These are phyloP conservation scores for Muscicapa comitata DNA, from an alignment of 2,797 vertebrate genomes.

Conservation along the genomic window DNA sequence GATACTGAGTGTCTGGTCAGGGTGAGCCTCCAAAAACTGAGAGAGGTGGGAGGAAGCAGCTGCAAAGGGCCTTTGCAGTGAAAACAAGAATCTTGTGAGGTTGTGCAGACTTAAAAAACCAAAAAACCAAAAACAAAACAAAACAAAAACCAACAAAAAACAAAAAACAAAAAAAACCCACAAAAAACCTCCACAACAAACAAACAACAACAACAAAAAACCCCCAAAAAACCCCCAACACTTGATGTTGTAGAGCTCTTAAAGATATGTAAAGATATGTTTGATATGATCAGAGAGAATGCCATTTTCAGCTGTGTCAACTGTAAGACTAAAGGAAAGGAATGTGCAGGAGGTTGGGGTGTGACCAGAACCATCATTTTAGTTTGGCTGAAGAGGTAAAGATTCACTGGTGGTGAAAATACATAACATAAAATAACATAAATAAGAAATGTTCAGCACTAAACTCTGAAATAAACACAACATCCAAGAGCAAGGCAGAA, in stretches of 20 bases:
- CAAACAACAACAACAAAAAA: too few species aligned
- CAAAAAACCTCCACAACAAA: background rate
- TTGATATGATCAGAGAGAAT: background rate
- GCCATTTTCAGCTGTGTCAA: background rate
- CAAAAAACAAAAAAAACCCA: too few species aligned
- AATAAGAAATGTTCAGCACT: background rate
- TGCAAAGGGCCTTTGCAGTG: background rate
- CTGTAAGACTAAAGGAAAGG: background rate
- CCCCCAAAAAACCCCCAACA: background rate
- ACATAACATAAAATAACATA: background rate
- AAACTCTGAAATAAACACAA: background rate
- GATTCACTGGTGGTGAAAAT: background rate
- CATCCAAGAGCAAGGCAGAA: background rate
- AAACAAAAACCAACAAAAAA: too few species aligned
- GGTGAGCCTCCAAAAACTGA: background rate
- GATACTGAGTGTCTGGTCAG: background rate
- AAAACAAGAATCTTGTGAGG: background rate
- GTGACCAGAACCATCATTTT: background rate
- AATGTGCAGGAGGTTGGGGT: background rate
- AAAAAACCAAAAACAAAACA: too few species aligned
- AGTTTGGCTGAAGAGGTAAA: background rate
- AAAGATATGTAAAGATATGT: background rate
- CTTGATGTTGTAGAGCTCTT: background rate
- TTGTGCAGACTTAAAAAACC: background rate
- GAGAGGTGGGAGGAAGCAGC: background rate